Evolutionary conservation across 1,140 invertebrate genomes (phyloP).

Genomic region (Agraylea sexmaculata): DNA sequence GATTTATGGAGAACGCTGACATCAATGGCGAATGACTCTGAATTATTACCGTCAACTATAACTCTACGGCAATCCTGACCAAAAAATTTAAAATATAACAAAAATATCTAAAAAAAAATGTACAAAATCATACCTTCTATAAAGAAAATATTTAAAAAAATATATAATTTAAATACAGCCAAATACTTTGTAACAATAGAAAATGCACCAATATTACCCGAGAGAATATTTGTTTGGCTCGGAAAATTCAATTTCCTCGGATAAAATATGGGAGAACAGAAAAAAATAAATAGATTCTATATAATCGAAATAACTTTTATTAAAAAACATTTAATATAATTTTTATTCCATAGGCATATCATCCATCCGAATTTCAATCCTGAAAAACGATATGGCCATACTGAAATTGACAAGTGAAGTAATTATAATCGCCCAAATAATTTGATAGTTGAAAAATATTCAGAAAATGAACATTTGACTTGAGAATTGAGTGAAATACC

Average conservation of each 20-base stretch:
- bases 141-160: not conserved
- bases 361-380: constrained; percentile 12
- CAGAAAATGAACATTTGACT: too few relatives aligned
- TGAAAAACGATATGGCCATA: constrained; percentile 18
- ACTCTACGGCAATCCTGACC: too few relatives aligned
- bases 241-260: constrained; percentile 18
- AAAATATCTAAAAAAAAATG: not conserved
- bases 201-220: constrained; percentile 8
- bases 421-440: too few relatives aligned
- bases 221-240: constrained; percentile 13
- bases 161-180: constrained; percentile 9
- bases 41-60: too few relatives aligned
- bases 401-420: constrained; percentile 16
- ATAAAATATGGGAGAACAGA: constrained; percentile 12
- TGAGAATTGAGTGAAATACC: too few relatives aligned
- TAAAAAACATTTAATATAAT: not conserved
- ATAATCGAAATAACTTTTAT: not conserved
- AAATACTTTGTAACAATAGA: constrained; percentile 17
- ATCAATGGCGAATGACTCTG: too few relatives aligned
- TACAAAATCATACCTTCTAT: not conserved
- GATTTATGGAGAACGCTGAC: too few relatives aligned
- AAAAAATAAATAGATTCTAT: constrained; percentile 6
- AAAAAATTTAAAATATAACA: not conserved
- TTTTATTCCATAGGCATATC: not conserved
- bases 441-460: too few relatives aligned